Evolutionary conservation across 2,888 invertebrate genomes (phyloP).

Genomic region (Pharmacophagus antenor): DNA sequence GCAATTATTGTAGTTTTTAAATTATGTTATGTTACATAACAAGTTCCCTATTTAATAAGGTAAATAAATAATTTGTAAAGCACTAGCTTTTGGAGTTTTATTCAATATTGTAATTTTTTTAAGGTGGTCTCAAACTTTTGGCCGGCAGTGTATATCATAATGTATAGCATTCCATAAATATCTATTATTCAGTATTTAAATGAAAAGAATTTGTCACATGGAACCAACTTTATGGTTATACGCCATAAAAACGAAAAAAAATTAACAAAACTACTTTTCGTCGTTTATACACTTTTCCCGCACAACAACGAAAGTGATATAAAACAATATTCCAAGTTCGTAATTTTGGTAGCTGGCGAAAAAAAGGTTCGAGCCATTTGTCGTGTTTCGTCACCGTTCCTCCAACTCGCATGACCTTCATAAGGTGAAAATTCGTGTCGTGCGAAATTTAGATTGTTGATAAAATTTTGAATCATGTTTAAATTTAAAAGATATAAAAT

Average conservation of each 20-base stretch:
- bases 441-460: conserved; percentile 26
- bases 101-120: too few relatives aligned
- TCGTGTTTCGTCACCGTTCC: conserved; percentile 15
- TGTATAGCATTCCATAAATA: too few relatives aligned
- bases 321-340: not conserved
- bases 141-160: too few relatives aligned
- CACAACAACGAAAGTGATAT: not conserved
- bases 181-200: too few relatives aligned
- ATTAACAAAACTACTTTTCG: too few relatives aligned
- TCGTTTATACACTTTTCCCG: too few relatives aligned
- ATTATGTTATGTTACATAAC: too few relatives aligned
- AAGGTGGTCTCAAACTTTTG: too few relatives aligned
- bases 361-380: conserved; percentile 11
- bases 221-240: not conserved
- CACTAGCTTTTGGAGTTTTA: too few relatives aligned
- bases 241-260: not conserved
- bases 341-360: conserved; percentile 9
- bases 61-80: too few relatives aligned
- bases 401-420: conserved; percentile 10
- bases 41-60: too few relatives aligned
- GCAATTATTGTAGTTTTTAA: too few relatives aligned
- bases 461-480: not conserved
- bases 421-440: conserved; percentile 25
- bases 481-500: not conserved
- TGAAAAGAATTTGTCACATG: not conserved